Evolutionary conservation across 2,113 vertebrate species (phyloP).

Genomic region (Camelus bactrianus): DNA sequence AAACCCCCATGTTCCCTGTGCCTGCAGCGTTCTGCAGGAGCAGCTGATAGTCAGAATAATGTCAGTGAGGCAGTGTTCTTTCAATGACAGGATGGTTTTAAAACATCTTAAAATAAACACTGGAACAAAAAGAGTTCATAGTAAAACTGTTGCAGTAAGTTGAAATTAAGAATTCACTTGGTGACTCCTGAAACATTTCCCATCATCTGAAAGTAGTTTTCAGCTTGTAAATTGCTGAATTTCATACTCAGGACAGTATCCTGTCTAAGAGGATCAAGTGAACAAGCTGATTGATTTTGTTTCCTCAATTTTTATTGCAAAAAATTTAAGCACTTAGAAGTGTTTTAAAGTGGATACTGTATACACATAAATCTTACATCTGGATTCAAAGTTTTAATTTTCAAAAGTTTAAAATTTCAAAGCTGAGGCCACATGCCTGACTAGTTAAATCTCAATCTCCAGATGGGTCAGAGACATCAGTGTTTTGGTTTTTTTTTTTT

Average conservation of each 20-base stretch:
- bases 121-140: neutral
- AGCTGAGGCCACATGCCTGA: neutral
- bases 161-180: neutral
- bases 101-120: neutral
- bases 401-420: slow-evolving; percentile 17
- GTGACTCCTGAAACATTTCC: neutral
- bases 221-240: neutral
- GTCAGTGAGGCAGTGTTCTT: neutral
- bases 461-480: neutral
- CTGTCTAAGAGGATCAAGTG: neutral
- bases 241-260: neutral
- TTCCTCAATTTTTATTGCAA: neutral
- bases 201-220: neutral
- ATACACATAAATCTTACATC: neutral
- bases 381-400: slow-evolving; percentile 38
- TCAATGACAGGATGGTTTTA: neutral
- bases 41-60: neutral
- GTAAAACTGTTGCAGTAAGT: neutral
- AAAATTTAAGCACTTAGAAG: neutral
- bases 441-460: neutral
- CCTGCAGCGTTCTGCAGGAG: neutral
- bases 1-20: neutral
- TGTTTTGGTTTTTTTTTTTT: neutral
- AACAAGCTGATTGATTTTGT: neutral
- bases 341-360: neutral